Conservation (phyloP, 2,113 vertebrate genomes). For the Tympanuchus pallidicinctus region DNA sequence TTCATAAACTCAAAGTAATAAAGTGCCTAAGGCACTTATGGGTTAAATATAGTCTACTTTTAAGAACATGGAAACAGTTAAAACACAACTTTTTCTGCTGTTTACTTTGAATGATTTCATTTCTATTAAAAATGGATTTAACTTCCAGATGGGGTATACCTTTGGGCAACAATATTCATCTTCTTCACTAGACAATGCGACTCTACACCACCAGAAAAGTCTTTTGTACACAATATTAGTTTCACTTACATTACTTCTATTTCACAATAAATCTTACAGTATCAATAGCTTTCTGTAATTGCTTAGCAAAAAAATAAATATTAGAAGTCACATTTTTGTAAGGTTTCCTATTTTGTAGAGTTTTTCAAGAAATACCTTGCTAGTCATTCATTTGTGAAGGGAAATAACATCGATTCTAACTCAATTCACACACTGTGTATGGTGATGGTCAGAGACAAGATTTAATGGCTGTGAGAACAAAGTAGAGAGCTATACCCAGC, state of each 20-base stretch:
- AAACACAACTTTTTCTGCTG: neutral
- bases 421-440: neutral
- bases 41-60: neutral
- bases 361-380: neutral
- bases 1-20: constrained; percentile 6
- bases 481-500: neutral
- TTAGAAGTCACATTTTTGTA: neutral
- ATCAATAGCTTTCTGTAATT: neutral
- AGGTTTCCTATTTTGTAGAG: neutral
- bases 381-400: neutral
- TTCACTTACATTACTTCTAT: neutral
- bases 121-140: constrained; percentile 39
- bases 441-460: neutral
- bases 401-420: neutral
- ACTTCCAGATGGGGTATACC: constrained; percentile 21
- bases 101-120: neutral
- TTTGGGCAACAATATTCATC: neutral
- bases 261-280: neutral
- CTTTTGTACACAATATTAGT: neutral
- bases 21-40: neutral
- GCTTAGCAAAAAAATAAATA: neutral
- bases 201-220: neutral
- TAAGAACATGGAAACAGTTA: constrained; percentile 12
- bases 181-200: neutral
- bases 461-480: neutral